phyloP scores from a whole-genome alignment of 2,888 invertebrate species.

The Argynnis bischoffii region DNA sequence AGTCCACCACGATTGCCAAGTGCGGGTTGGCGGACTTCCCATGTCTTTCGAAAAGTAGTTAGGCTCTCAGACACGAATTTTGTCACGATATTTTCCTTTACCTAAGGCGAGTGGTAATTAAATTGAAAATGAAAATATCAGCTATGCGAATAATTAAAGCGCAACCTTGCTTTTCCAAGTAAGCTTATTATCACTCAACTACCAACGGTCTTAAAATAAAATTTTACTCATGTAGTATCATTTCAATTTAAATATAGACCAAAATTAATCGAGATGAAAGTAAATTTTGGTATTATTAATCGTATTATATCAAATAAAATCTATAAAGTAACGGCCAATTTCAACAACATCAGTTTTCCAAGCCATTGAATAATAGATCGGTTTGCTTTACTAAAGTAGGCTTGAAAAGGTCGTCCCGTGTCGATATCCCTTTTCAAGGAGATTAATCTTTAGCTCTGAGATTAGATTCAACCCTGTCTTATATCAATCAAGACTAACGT shows the following conservation, averaged over 20 bases:
- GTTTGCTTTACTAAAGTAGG: slow-evolving; percentile 21
- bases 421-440: slow-evolving; percentile 29
- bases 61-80: too few species aligned
- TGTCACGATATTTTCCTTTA: too few species aligned
- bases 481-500: slow-evolving; percentile 31
- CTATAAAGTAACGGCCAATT: slow-evolving; percentile 11
- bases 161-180: too few species aligned
- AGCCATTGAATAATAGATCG: slow-evolving; percentile 25
- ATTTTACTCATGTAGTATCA: too few species aligned
- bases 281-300: slow-evolving; percentile 1
- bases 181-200: too few species aligned
- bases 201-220: too few species aligned
- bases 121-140: too few species aligned
- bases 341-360: slow-evolving; percentile 18
- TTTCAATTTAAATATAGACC: background rate
- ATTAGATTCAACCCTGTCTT: slow-evolving; percentile 28
- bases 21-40: too few species aligned
- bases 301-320: slow-evolving; percentile 6
- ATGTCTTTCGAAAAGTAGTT: too few species aligned
- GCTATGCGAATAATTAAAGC: too few species aligned
- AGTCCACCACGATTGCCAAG: too few species aligned
- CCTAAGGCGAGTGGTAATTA: too few species aligned
- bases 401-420: slow-evolving; percentile 26
- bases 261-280: background rate
- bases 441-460: slow-evolving; percentile 31